A percentile compares a stretch with the other conserved stretches of the same genome.
phyloP scores from a whole-genome alignment of 2,888 invertebrate species.

The Chrysotoxum bicinctum region DNA sequence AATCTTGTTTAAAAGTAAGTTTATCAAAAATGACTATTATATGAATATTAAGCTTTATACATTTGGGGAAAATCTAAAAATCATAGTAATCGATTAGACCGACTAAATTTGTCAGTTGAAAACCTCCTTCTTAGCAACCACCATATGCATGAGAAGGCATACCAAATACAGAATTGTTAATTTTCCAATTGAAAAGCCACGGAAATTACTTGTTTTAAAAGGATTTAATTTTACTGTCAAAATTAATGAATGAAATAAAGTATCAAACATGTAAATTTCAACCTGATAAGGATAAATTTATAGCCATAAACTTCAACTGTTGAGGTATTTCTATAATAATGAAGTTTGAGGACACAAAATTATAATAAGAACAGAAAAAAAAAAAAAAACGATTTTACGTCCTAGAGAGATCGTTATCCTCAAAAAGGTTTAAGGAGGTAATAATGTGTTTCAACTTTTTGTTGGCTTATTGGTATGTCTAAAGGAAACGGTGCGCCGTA shows the following conservation, averaged over 20 bases:
- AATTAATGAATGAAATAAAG: not conserved
- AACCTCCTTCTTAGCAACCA: conserved; percentile 3
- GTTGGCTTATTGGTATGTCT: too few relatives aligned
- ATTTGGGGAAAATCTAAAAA: not conserved
- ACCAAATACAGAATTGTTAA: not conserved
- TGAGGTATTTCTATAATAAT: not conserved
- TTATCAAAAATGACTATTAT: not conserved
- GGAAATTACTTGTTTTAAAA: not conserved
- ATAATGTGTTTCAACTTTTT: not conserved
- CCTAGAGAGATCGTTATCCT: not conserved
- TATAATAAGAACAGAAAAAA: too few relatives aligned
- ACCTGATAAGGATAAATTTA: not conserved
- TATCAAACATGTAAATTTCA: not conserved
- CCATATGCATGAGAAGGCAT: not conserved
- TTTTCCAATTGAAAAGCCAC: not conserved
- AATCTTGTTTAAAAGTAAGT: conserved; percentile 81
- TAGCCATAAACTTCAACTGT: not conserved
- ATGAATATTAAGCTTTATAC: not conserved
- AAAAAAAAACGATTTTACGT: not conserved
- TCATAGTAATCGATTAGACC: conserved; percentile 6
- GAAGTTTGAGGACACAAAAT: not conserved
- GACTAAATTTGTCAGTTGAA: not conserved
- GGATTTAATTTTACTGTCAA: not conserved
- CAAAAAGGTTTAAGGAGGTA: not conserved
- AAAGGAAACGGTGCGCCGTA: not conserved